These are phyloP conservation scores for Platycnemis pennipes DNA, from an alignment of 2,888 invertebrate genomes.

Conservation along the genomic window DNA sequence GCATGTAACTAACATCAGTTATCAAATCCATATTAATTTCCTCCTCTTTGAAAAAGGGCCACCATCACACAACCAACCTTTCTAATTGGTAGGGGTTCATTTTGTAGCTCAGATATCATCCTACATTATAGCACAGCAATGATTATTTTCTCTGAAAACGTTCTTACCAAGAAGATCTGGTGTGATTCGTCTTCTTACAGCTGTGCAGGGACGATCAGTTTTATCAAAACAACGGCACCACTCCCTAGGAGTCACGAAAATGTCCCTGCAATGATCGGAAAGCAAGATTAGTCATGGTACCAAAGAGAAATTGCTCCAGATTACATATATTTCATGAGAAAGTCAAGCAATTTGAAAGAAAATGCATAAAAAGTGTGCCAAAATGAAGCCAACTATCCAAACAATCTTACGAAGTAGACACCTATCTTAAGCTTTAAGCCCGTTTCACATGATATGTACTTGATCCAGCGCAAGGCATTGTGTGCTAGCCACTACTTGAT, in stretches of 20 bases:
- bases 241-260: slow-evolving; percentile 86
- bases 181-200: slow-evolving; percentile 88
- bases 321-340: not conserved
- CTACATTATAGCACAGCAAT: no score
- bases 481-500: no score
- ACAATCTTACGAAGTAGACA: not conserved
- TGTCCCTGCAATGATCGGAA: slow-evolving; percentile 79
- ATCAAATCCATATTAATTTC: no score
- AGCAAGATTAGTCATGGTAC: not conserved
- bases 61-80: no score
- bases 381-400: not conserved
- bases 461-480: no score
- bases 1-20: no score
- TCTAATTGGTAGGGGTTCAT: no score
- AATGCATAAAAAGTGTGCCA: not conserved
- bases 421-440: not conserved
- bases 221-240: slow-evolving; percentile 92
- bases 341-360: not conserved
- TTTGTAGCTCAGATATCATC: no score
- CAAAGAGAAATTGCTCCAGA: not conserved
- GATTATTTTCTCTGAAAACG: not conserved
- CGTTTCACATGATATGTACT: no score
- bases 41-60: no score
- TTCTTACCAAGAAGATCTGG: slow-evolving; percentile 83
- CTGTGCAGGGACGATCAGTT: slow-evolving; percentile 91